Evolutionary conservation across 2,888 invertebrate species (phyloP), one percentile per base, ranked within the genome.

Genomic region (Caenorhabditis zanzibari): DNA sequence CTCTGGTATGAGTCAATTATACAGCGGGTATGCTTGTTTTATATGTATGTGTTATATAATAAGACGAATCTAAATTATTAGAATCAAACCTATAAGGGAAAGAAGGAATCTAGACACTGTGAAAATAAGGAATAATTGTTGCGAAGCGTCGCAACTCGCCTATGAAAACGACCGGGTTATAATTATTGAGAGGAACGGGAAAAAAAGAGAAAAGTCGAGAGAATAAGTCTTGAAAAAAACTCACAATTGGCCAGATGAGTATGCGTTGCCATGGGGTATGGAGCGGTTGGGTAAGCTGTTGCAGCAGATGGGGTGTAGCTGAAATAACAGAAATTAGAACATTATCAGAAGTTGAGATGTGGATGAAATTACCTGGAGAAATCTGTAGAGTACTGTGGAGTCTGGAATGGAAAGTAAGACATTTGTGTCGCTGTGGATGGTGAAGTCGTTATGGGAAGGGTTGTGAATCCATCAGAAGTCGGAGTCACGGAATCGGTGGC

Each of bases 341-440:
- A 9, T 4, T 4, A 9, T 14, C 14, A 26, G 26, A 5, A 26
- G 54, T 54, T 12, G 10, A 26, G 10, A 24, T 12, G 26, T 19
- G n/a, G n/a, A n/a, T n/a, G n/a, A n/a, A n/a, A n/a, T 49, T 35
- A 83, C 83, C 64, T 71, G 16, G 75, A 52, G 54, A 81, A 81
- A 44, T 81, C 84, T 22, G 28, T 52, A 9, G 76, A 49, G 41
- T 84, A 84, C 32, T 76, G 84, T 16, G 61, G 61, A 0, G 72
- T 35, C 41, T 56, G 68, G 24, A 74, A 76, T 24, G 32, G 47
- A 19, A 81, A 76, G 69, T 81, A 84, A 2, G 47, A 41, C 81
- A 84, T 81, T 6, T 81, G 84, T 2, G 72, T 22, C 0, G 75
- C 63, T 12, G 79, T 66, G 19, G 74, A 58, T 19, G 66, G 63